Percentiles rank a stretch among this genome's conserved stretches.
These are phyloP conservation scores for Diorhabda elongata DNA, from an alignment of 1,140 invertebrate species.

Conservation along the genomic window DNA sequence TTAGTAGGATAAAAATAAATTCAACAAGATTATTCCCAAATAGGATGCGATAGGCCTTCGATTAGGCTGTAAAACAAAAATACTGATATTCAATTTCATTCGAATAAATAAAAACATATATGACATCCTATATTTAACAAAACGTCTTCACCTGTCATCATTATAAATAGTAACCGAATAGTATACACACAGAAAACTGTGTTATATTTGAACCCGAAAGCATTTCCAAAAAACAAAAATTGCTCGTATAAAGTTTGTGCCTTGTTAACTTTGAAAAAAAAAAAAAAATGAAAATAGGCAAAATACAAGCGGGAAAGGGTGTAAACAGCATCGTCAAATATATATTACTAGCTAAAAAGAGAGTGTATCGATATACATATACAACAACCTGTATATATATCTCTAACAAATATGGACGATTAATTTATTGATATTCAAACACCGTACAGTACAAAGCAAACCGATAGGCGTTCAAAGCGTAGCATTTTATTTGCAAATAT, in stretches of 20 bases:
- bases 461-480: not conserved
- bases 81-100: constrained; percentile 1
- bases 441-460: constrained; percentile 23
- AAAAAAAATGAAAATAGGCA: constrained; percentile 7
- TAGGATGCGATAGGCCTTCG: constrained; percentile 6
- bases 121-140: no score
- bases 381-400: constrained; percentile 40
- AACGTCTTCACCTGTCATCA: no score
- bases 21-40: not conserved
- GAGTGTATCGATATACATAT: constrained; percentile 29
- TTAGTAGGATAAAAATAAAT: not conserved
- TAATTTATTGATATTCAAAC: constrained; percentile 43
- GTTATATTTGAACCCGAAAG: no score
- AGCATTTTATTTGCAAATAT: not conserved
- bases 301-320: constrained; percentile 22
- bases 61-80: constrained; percentile 9
- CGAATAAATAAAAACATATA: no score
- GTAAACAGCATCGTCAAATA: constrained; percentile 25
- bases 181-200: no score
- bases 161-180: no score
- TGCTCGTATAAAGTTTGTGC: constrained; percentile 19
- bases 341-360: constrained; percentile 27
- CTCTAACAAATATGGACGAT: constrained; percentile 45
- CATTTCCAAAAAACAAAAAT: constrained; percentile 8
- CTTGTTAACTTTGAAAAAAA: constrained; percentile 19